Base-by-base conservation (phyloP, 2,888 invertebrate genomes). In the Leistus spinibarbis region DNA sequence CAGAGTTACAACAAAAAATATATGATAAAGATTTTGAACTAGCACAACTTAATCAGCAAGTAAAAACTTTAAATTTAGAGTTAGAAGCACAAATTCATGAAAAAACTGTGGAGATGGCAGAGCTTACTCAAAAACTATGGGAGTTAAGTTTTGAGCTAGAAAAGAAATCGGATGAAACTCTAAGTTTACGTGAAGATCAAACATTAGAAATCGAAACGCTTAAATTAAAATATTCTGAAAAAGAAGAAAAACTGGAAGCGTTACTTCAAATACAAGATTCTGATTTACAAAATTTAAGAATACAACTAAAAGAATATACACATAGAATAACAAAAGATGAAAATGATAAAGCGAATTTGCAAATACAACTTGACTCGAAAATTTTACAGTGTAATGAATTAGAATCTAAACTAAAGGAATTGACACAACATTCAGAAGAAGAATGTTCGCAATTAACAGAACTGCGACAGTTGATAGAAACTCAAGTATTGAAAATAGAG, bases 401-500 rank as follows among this genome's bases (percentile, higher is more conserved):
- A 0, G 87, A 87, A 79, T 86, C 85, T 78, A 86, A 86, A 79
- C 86, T 91, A 54, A 81, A 84, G 5, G 90, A 91, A 77, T 86
- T 91, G 65, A 86, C 88, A 76, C 83, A 84, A 23, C 80, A 88
- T 16, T 83, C 89, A 65, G 87, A 89, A 79, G 90, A 90, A 78
- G 88, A 90, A 79, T 85, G 88, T 7, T 86, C 83, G 53, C 90
- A 89, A 80, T 79, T 89, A n/a, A 80, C 82, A 0, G 91, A 92
- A 81, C 84, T 91, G 80, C 89, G 90, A 80, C 82, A 85, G 1
- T 90, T 89, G 0, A 85, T 94, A 67, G 91, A 92, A 81, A 89
- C 88, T 67, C 93, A 93, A 82, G 92, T 92, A 80, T 84, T 91
- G 72, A 93, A 93, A 84, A 92, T 94, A 78, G 91, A 93, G 4